A percentile compares a stretch with the other conserved stretches of the same genome.
Conservation (phyloP, 2,113 vertebrate genomes). For the Serinus canaria region DNA sequence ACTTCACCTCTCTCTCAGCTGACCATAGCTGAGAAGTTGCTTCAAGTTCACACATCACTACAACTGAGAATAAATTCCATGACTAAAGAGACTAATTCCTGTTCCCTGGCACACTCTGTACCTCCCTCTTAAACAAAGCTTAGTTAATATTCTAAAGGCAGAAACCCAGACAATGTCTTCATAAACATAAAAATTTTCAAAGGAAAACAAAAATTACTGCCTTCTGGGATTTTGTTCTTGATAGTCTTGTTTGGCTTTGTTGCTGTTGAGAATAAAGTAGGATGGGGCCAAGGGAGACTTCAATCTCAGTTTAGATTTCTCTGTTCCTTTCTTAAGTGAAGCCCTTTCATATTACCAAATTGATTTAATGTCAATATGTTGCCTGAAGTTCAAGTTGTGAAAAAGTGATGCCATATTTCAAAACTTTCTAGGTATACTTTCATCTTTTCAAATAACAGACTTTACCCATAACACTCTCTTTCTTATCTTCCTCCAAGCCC, state of each 20-base stretch:
- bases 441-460: background rate
- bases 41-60: background rate
- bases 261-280: background rate
- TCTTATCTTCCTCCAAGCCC: background rate
- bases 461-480: background rate
- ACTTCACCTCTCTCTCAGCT: background rate
- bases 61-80: background rate
- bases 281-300: background rate
- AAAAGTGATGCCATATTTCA: background rate
- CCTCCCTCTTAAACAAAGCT: background rate
- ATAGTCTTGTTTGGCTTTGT: background rate
- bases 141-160: constrained; percentile 11
- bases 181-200: background rate
- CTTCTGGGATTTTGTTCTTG: constrained; percentile 1
- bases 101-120: background rate
- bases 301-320: background rate
- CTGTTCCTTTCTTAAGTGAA: background rate
- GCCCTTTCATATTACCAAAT: background rate
- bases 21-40: background rate
- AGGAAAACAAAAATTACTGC: background rate
- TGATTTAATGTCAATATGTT: constrained; percentile 18
- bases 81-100: background rate
- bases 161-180: background rate
- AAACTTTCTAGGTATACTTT: background rate
- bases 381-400: background rate